phyloP scores from a whole-genome alignment of 2,888 invertebrate genomes.

The Phlogophora meticulosa region DNA sequence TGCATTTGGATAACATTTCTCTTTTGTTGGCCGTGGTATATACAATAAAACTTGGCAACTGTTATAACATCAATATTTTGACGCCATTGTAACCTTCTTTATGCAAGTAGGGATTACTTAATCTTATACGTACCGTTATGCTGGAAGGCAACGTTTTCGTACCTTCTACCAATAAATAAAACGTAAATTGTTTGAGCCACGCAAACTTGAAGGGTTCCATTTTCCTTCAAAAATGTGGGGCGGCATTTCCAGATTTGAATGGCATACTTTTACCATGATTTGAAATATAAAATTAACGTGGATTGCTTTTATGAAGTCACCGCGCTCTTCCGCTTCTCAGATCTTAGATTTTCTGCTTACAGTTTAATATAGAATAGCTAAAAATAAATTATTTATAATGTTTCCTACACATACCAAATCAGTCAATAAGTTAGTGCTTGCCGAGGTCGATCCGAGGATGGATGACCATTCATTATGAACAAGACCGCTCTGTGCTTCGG shows the following conservation, averaged over 20 bases:
- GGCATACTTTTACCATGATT: slow-evolving; percentile 2
- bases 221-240: slow-evolving; percentile 26
- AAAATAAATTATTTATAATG: no score
- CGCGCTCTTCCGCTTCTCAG: fast-evolving
- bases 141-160: slow-evolving; percentile 4
- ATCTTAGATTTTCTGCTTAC: no score
- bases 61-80: slow-evolving; percentile 48
- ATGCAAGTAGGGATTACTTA: slow-evolving; percentile 19
- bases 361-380: no score
- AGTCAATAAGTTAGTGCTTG: no score
- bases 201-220: slow-evolving; percentile 24
- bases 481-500: no score
- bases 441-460: no score
- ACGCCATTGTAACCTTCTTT: slow-evolving; percentile 19
- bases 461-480: no score
- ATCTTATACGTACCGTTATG: not conserved
- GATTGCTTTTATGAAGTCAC: not conserved
- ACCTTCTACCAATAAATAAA: slow-evolving; percentile 38
- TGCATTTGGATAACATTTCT: slow-evolving; percentile 22
- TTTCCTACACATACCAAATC: no score
- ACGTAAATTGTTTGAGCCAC: slow-evolving; percentile 34
- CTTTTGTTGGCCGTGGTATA: slow-evolving; percentile 21
- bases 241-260: not conserved
- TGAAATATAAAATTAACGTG: not conserved
- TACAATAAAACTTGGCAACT: slow-evolving; percentile 51